Evolutionary conservation across 2,113 vertebrate genomes (phyloP).

Genomic region (Prochilodus magdalenae): DNA sequence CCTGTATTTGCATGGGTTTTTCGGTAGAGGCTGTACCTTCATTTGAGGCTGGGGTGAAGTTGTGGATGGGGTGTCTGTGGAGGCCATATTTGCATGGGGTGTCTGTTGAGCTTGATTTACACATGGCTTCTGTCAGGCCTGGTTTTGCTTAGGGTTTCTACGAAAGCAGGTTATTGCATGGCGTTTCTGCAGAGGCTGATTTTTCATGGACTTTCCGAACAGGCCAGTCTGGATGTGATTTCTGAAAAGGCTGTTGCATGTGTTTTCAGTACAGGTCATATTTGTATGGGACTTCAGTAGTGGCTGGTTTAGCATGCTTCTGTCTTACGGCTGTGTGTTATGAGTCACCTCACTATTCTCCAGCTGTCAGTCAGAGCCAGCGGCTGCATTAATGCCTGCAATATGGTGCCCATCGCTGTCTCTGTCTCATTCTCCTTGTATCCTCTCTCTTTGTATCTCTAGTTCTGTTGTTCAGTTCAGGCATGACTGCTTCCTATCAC

Average conservation of each 20-base stretch:
- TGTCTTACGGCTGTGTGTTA: constrained; percentile 14
- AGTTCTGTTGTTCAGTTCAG: neutral
- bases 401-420: constrained; percentile 31
- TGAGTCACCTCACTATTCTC: constrained; percentile 24
- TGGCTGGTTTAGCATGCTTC: neutral
- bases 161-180: too few relatives aligned
- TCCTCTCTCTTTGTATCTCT: constrained; percentile 18
- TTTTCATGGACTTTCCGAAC: neutral
- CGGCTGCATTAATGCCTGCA: constrained; percentile 15
- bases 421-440: constrained; percentile 4
- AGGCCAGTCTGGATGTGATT: neutral
- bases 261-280: neutral
- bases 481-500: neutral
- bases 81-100: neutral
- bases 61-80: neutral
- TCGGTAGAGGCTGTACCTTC: too few relatives aligned
- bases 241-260: neutral
- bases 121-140: too few relatives aligned
- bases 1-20: neutral
- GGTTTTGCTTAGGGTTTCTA: neutral
- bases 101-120: neutral
- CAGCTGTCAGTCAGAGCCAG: constrained; percentile 35
- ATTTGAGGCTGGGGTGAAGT: neutral
- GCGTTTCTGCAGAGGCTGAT: neutral
- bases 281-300: neutral